Evolutionary conservation across 64 coral and sea anemone species (phyloP).

Genomic region (Trachythela sp.): DNA sequence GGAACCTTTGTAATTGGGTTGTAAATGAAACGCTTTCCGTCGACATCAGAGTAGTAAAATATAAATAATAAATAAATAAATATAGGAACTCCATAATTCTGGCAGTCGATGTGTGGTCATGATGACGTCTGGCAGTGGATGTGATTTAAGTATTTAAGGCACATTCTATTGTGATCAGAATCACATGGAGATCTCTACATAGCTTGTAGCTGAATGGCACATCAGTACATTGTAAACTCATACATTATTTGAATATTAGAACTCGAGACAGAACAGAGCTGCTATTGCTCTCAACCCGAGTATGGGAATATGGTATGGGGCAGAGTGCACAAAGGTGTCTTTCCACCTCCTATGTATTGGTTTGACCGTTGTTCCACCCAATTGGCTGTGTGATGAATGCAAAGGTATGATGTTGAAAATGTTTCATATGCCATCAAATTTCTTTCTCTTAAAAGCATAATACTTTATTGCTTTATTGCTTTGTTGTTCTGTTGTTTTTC

Average conservation of each 20-base stretch:
- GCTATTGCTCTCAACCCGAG: constrained; percentile 22
- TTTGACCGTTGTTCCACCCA: constrained; percentile 1
- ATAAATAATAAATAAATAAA: too few species aligned
- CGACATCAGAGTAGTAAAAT: too few species aligned
- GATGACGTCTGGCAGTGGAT: too few species aligned
- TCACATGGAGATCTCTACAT: neutral
- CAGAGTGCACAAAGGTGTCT: neutral
- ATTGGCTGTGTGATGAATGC: constrained; percentile 34
- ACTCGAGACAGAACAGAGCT: constrained; percentile 30
- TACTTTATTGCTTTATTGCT: too few species aligned
- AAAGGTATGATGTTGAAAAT: constrained; percentile 5
- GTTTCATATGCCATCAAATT: too few species aligned
- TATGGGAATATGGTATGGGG: constrained; percentile 17
- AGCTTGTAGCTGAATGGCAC: neutral
- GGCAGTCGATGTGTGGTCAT: too few species aligned
- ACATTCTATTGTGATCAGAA: neutral
- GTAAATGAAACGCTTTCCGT: too few species aligned
- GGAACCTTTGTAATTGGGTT: too few species aligned
- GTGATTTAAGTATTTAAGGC: neutral
- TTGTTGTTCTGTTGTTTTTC: too few species aligned
- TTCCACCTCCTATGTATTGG: constrained; percentile 19
- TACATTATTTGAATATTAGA: constrained; percentile 24
- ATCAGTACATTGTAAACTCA: constrained; percentile 16
- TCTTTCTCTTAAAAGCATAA: too few species aligned
- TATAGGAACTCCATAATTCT: too few species aligned